Evolutionary conservation across 2,113 vertebrate species (phyloP).

Genomic region (Delphinapterus leucas): DNA sequence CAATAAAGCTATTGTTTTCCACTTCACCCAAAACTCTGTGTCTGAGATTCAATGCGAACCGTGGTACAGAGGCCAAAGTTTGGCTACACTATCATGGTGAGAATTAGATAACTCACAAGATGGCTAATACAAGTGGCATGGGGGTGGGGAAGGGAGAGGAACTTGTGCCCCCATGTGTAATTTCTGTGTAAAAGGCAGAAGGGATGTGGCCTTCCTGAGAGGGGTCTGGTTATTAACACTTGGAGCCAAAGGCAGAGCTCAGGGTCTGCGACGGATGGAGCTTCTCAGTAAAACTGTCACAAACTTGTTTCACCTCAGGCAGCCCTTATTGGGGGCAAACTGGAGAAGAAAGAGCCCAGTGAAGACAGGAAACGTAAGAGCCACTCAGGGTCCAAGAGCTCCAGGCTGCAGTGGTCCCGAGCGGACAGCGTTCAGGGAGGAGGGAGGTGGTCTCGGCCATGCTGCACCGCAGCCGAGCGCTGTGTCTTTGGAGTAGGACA

Average conservation of each 20-base stretch:
- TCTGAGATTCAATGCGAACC: too few relatives aligned
- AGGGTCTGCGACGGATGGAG: not conserved
- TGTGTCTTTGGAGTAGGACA: accelerated
- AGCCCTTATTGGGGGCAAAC: not conserved
- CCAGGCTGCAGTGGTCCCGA: not conserved
- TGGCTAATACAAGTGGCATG: not conserved
- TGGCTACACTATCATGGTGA: not conserved
- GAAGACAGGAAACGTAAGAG: not conserved
- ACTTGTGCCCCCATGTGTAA: not conserved
- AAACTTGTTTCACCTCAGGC: not conserved
- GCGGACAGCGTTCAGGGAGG: not conserved
- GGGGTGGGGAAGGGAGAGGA: not conserved
- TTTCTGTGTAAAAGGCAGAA: not conserved
- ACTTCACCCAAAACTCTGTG: too few relatives aligned
- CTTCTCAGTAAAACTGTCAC: not conserved
- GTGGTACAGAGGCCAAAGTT: too few relatives aligned
- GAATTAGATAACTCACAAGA: not conserved
- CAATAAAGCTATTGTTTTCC: too few relatives aligned
- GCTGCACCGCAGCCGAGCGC: too few relatives aligned
- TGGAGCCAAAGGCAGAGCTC: not conserved
- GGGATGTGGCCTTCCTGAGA: not conserved
- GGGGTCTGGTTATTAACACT: too few relatives aligned
- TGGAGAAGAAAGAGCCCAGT: not conserved
- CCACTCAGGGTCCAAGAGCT: not conserved
- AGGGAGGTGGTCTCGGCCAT: too few relatives aligned